Evolutionary conservation across 2,113 vertebrate species (phyloP).

Genomic region (Apaloderma vittatum): DNA sequence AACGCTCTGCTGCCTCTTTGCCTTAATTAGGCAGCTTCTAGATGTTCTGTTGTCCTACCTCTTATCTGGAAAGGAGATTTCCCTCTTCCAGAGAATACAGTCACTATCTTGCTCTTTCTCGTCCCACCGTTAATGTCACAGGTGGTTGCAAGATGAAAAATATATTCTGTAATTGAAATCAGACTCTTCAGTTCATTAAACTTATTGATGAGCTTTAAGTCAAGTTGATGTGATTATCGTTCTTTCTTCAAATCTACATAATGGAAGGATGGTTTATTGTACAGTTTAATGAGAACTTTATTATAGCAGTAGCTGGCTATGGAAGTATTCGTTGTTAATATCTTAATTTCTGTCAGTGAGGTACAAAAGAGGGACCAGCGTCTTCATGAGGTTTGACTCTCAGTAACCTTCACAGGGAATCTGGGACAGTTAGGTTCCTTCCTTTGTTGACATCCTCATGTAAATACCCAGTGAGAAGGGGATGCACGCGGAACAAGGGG

Average conservation of each 20-base stretch:
- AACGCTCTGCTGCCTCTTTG: not conserved
- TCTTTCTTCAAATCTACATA: not conserved
- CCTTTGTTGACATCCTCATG: not conserved
- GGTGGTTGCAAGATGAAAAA: not conserved
- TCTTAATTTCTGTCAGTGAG: not conserved
- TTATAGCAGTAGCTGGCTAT: not conserved
- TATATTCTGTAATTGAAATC: not conserved
- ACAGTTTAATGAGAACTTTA: not conserved
- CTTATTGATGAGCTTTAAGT: not conserved
- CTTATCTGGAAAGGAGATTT: not conserved
- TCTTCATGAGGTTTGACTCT: not conserved
- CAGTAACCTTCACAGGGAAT: not conserved
- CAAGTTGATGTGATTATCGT: not conserved
- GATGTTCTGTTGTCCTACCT: not conserved
- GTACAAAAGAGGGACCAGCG: not conserved
- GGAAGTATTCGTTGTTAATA: not conserved
- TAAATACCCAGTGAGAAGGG: not conserved
- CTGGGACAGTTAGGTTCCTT: not conserved
- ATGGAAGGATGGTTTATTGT: not conserved
- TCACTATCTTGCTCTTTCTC: not conserved
- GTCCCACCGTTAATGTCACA: not conserved
- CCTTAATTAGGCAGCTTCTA: not conserved
- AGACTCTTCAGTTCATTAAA: not conserved
- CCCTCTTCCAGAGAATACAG: not conserved
- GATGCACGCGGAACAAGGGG: not conserved